phyloP scores from a whole-genome alignment of 2,888 invertebrate species.

The Cremastobaeus sp. region DNA sequence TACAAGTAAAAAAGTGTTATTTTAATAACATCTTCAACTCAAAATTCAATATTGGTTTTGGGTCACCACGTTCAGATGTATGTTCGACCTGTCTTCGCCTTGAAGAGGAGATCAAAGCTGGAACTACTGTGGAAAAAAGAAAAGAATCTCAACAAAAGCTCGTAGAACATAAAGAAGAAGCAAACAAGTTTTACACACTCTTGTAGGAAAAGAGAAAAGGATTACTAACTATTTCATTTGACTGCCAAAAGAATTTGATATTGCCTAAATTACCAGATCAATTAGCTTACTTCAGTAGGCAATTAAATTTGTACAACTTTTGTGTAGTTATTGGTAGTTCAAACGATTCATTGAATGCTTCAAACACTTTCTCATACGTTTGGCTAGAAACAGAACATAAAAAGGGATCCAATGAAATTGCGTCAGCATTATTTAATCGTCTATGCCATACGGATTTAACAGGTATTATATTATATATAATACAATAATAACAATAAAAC shows the following conservation, averaged over 20 bases:
- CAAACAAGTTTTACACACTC: slow-evolving; percentile 6
- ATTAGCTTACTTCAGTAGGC: slow-evolving; percentile 14
- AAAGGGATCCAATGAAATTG: slow-evolving; percentile 24
- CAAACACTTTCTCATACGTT: slow-evolving; percentile 11
- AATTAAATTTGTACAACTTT: slow-evolving; percentile 21
- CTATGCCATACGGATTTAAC: not conserved
- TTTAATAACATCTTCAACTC: slow-evolving; percentile 18
- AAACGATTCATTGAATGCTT: not conserved
- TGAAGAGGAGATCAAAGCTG: slow-evolving; percentile 1
- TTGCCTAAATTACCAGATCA: slow-evolving; percentile 24
- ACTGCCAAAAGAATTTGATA: slow-evolving; percentile 19
- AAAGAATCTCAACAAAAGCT: not conserved
- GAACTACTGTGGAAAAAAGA: not conserved
- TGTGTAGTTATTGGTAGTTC: slow-evolving; percentile 15
- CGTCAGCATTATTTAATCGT: slow-evolving; percentile 1
- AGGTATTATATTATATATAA: too few species aligned
- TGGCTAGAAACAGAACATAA: slow-evolving; percentile 22
- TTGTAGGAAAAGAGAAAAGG: slow-evolving; percentile 13
- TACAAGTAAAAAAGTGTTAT: slow-evolving; percentile 15
- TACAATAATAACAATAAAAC: too few species aligned
- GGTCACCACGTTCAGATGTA: slow-evolving; percentile 17
- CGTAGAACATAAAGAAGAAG: not conserved
- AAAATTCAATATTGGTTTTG: slow-evolving; percentile 27
- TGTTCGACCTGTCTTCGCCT: slow-evolving; percentile 21
- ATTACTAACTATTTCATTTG: not conserved